Base-by-base conservation (phyloP, 2,113 vertebrate genomes). In the Centropus unirufus region DNA sequence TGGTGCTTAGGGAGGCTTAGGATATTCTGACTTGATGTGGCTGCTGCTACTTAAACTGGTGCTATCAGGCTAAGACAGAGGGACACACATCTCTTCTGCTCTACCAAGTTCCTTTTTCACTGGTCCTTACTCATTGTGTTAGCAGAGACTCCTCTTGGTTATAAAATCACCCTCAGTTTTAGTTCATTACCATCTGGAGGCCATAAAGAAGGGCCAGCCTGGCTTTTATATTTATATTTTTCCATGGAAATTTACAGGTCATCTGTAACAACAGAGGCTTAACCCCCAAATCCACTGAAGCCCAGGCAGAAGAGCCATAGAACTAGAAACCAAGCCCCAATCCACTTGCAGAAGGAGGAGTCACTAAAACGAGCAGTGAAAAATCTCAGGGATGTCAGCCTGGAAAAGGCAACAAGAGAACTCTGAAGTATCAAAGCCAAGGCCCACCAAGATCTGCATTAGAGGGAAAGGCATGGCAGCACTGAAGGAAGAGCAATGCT, bases 1-100 rank as follows among this genome's bases (percentile, higher is more conserved):
- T 89, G 57, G 16, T 90, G 47, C 57, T 92, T 81, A 78, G 63
- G 79, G 52, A 96, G 52, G 64, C 64, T 67, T 80, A 74, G 58
- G 57, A 70, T 70, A 77, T 74, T 63, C 79, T 67, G 63, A 42
- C 80, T 90, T 96, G 79, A 86, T 94, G 59, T 77, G 55, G 79
- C 67, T 83, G 68, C 52, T 75, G 57, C 57, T 78, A 36, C 51
- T 82, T 77, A 63, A 85, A 86, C 34, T 39, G 36, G 55, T 87
- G 55, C 32, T 81, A 63, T 81, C 52, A 90, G 20, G 24, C 55
- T 61, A 26, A 89, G 75, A 61, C 59, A 82, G 61, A 82, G 15
- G 5, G 59, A 32, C 10, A 77, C 26, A 52, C 9, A 24, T 44
- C 44, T 40, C 51, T 19, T 34, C 32, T 46, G 26, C 54, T 90